Conservation (phyloP, 2,888 invertebrate species). For the Eurois occulta region DNA sequence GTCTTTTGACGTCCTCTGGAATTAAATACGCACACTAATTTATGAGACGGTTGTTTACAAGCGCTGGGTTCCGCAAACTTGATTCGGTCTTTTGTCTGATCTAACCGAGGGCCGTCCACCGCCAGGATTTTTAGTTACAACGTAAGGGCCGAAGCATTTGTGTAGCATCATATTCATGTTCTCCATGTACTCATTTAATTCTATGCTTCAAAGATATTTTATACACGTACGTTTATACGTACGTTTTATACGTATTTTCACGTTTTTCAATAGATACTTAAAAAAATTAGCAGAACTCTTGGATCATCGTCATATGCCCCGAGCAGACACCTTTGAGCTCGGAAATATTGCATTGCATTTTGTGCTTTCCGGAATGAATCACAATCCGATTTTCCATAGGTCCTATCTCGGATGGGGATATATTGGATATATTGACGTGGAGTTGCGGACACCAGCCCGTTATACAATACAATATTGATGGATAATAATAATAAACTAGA, state of each 20-base stretch:
- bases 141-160: neutral
- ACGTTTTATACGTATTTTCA: too few species aligned
- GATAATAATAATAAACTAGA: too few species aligned
- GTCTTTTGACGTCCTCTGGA: neutral
- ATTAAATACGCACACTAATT: neutral
- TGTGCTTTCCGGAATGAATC: neutral
- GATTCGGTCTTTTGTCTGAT: neutral
- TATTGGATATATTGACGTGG: too few species aligned
- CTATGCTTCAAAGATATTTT: neutral
- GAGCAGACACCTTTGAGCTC: neutral
- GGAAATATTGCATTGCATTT: conserved; percentile 1
- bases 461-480: too few species aligned
- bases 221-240: too few species aligned
- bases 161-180: neutral
- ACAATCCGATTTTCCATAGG: neutral
- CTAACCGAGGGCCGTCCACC: too few species aligned
- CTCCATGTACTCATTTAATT: neutral
- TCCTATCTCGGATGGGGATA: too few species aligned
- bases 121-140: neutral
- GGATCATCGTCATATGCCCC: neutral
- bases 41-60: neutral
- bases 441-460: too few species aligned
- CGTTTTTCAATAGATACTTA: too few species aligned
- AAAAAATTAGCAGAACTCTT: neutral
- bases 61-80: neutral